Evolutionary conservation across 2,797 vertebrate species (phyloP).

Genomic region (Emys orbicularis): DNA sequence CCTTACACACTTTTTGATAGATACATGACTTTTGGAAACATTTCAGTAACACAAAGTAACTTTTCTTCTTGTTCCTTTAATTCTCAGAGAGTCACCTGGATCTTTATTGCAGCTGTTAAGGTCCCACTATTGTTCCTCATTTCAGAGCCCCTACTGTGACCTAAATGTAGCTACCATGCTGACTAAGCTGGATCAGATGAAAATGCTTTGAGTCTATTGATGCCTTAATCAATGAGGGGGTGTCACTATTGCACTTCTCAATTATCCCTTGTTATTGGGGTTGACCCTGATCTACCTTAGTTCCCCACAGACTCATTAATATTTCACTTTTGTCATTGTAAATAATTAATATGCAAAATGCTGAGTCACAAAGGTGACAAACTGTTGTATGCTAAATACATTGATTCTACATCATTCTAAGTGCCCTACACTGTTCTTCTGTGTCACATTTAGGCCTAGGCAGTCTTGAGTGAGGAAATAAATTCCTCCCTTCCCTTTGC

Average conservation of each 20-base stretch:
- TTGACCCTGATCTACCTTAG: background rate
- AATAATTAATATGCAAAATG: conserved; percentile 11
- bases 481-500: background rate
- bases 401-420: background rate
- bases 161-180: background rate
- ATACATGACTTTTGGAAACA: conserved; percentile 1
- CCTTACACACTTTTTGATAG: background rate
- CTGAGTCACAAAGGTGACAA: conserved; percentile 2
- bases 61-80: background rate
- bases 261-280: conserved; percentile 4
- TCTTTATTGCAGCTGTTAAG: background rate
- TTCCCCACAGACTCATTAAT: background rate
- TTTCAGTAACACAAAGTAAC: conserved; percentile 10
- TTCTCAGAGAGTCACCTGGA: background rate
- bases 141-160: background rate
- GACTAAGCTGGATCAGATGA: background rate
- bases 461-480: background rate
- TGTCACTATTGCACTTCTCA: background rate
- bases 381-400: background rate
- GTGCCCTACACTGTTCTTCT: background rate
- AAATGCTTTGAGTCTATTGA: background rate
- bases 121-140: background rate
- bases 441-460: background rate
- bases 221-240: background rate
- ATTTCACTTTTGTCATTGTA: background rate